These are phyloP conservation scores for Poeciliopsis paucimaculata DNA, from an alignment of 2,797 vertebrate species.

Conservation along the genomic window DNA sequence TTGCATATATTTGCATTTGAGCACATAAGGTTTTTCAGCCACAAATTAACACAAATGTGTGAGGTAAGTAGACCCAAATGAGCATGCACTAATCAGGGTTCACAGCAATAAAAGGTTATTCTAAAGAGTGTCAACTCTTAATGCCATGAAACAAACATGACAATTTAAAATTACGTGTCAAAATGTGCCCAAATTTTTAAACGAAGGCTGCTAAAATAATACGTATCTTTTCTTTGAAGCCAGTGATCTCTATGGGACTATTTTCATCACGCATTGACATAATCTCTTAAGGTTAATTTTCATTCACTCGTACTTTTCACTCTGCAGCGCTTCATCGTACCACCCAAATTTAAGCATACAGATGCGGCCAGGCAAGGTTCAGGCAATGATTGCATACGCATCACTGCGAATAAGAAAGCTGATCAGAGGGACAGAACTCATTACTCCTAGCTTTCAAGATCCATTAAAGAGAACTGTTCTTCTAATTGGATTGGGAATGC, in stretches of 20 bases:
- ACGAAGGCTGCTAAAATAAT: background rate
- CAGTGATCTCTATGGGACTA: background rate
- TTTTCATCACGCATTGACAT: background rate
- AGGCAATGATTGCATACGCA: slow-evolving; percentile 37
- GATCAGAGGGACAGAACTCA: slow-evolving; percentile 28
- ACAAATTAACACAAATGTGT: slow-evolving; percentile 17
- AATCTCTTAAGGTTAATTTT: slow-evolving; percentile 9
- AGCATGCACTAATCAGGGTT: slow-evolving; percentile 19
- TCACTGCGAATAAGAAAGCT: slow-evolving; percentile 12
- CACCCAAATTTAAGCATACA: slow-evolving; percentile 20
- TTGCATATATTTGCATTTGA: slow-evolving; percentile 7
- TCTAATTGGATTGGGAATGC: background rate
- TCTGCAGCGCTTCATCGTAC: slow-evolving; percentile 19
- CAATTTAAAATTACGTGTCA: background rate
- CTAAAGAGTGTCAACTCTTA: background rate
- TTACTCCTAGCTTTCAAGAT: slow-evolving; percentile 56
- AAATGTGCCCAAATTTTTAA: background rate
- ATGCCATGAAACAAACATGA: background rate
- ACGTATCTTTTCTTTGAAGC: slow-evolving; percentile 1
- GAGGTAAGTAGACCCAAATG: slow-evolving; percentile 36
- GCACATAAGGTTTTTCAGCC: slow-evolving; percentile 9
- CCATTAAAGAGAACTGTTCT: slow-evolving; percentile 42
- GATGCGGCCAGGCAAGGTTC: slow-evolving; percentile 21
- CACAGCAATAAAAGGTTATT: slow-evolving; percentile 14
- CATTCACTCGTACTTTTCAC: slow-evolving; percentile 18